Evolutionary conservation across 2,797 vertebrate genomes (phyloP).

Genomic region (Alca torda): DNA sequence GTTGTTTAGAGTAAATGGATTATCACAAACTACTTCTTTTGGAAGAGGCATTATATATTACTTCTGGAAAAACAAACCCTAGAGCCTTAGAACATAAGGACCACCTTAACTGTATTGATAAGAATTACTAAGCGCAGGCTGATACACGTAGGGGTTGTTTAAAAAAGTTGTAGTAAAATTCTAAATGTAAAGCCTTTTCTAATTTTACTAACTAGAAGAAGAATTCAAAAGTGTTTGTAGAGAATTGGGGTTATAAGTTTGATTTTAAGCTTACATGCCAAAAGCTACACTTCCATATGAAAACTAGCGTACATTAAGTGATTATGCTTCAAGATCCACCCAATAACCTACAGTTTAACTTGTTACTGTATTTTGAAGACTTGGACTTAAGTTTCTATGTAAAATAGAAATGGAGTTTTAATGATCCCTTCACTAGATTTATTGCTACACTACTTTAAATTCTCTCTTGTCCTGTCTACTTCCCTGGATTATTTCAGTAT

Average conservation of each 20-base stretch:
- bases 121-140: neutral
- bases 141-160: neutral
- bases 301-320: neutral
- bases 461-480: neutral
- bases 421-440: neutral
- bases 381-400: neutral
- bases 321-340: neutral
- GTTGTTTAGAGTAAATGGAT: neutral
- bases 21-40: neutral
- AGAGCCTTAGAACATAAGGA: neutral
- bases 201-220: neutral
- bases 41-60: neutral
- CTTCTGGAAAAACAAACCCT: neutral
- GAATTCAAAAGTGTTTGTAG: neutral
- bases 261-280: neutral
- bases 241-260: neutral
- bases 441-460: neutral
- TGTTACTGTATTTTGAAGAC: neutral
- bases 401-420: neutral
- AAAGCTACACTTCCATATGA: neutral
- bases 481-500: neutral
- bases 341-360: neutral
- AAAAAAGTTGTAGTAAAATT: neutral
- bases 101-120: neutral
- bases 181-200: neutral